A percentile compares a stretch with the other conserved stretches of the same genome.
Conservation (phyloP, 2,888 invertebrate species). For the Drosophila kambysellisi region DNA sequence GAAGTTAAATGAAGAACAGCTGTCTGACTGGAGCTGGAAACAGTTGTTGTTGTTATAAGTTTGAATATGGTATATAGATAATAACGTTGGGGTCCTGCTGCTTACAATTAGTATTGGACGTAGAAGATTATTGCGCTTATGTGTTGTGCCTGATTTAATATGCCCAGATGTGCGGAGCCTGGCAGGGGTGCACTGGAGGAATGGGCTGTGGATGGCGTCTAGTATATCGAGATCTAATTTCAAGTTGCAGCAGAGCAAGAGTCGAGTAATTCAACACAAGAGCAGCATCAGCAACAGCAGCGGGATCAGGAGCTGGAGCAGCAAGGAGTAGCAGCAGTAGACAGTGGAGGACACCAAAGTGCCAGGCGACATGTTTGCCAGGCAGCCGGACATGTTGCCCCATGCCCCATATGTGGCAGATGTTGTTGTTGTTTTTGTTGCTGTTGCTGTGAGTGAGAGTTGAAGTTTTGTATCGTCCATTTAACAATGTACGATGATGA, state of each 20-base stretch:
- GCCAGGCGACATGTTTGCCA: constrained; percentile 62
- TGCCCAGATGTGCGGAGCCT: not conserved
- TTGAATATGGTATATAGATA: constrained; percentile 24
- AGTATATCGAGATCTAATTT: constrained; percentile 58
- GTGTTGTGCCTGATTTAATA: constrained; percentile 25
- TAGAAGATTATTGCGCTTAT: constrained; percentile 18
- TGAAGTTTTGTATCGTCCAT: constrained; percentile 80
- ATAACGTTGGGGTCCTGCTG: constrained; percentile 4
- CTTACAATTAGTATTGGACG: constrained; percentile 44
- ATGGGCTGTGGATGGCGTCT: not conserved
- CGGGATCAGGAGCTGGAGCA: constrained; percentile 9
- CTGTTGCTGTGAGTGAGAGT: constrained; percentile 27
- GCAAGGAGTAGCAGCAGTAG: constrained; percentile 14
- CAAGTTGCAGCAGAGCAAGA: constrained; percentile 50
- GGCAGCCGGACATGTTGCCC: constrained; percentile 50
- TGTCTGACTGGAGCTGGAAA: constrained; percentile 22
- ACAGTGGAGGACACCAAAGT: constrained; percentile 45
- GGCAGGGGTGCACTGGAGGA: not conserved
- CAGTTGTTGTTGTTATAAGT: constrained; percentile 10
- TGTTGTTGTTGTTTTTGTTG: constrained; percentile 3
- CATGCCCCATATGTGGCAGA: not conserved
- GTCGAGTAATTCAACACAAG: constrained; percentile 48
- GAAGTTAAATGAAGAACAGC: constrained; percentile 21
- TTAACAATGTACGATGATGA: constrained; percentile 76
- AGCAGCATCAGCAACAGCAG: constrained; percentile 8